Evolutionary conservation across 2,797 vertebrate genomes (phyloP), one percentile per base, ranked within the genome.

Genomic region (Babyrousa celebensis): DNA sequence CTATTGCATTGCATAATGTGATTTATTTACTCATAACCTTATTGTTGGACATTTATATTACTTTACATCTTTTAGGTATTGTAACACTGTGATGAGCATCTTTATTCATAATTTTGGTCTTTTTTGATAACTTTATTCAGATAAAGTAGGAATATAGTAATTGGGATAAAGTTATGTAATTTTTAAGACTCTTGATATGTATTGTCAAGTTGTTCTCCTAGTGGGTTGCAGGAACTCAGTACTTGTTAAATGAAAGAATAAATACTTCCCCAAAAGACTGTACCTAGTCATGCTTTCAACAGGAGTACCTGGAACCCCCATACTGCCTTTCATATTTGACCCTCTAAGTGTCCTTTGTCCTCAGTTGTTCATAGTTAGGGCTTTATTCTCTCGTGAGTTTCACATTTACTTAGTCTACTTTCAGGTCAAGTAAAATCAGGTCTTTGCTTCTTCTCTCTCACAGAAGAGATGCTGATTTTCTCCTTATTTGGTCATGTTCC

Each of bases 331-430:
- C 27, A 40, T 91, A 62, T 60, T 91, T 85, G 58, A 86, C 67
- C 25, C 4, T 95, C 25, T 86, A 32, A 36, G 5, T 87, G 21
- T 87, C 62, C 27, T 84, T 17, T 95, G 16, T 82, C 67, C 75
- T 95, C 74, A 95, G 87, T 95, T 95, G 67, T 95, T 75, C 68
- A 68, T 63, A 86, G 60, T 71, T 74, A 72, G 56, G 48, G 65
- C 56, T 86, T 85, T 95, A 88, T 90, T 62, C 27, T 88, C 36
- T 75, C 84, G 29, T 79, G 87, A 88, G n/a, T 84, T 95, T 93
- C 60, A 85, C 56, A 72, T 43, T 92, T 94, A 80, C 68, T 94
- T 96, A 77, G 54, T 89, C 17, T 87, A 43, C 80, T 10, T 27
- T 94, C 36, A 87, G 78, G 48, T 21, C 72, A 71, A 56, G 86